Base-by-base conservation (phyloP, 2,888 invertebrate species). In the Cerastoderma edule region DNA sequence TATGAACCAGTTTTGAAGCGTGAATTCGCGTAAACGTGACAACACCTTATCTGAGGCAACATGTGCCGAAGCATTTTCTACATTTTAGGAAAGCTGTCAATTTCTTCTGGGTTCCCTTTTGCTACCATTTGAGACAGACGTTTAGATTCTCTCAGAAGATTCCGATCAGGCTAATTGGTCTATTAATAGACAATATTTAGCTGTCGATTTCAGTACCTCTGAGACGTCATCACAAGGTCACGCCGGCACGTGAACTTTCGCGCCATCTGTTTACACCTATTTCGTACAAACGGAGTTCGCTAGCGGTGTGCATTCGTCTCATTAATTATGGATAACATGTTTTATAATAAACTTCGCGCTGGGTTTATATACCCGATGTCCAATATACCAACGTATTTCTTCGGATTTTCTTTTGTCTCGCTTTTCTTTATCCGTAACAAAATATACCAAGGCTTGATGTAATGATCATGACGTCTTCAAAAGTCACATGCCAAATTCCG, bases 221-320 rank as follows among this genome's bases (percentile, higher is more conserved):
- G 80, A 69, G 83, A 83, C 80, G 78, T 71, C 75, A 76, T 70
- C 66, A 67, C 57, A 67, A 69, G 74, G 76, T 75, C 75, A 70
- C 67, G 75, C 57, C 30, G 53, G 63, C 76, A 71, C 67, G 72
- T 71, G 73, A 80, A 74, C 77, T 78, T 76, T 76, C 54, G 65
- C 76, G 75, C 76, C 83, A 83, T 83, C 83, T 83, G 83, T 83
- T 83, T 70, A 72, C 78, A 78, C 78, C 71, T 72, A 57, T 13
- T 27, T 33, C 50, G 50, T 46, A 46, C 46, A 19, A 1, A 2
- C 2, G 46, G n/a, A n/a, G n/a, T n/a, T 46, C n/a, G 16, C n/a
- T 32, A 19, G n/a, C 30, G 2, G 30, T 19, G 8, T 46, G n/a
- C 5, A 46, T 46, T 46, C 46, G 16, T 46, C n/a, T 57, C 57